Evolutionary conservation across 1,140 invertebrate genomes (phyloP), one percentile per base, ranked within the genome.

Genomic region (Eumeta japonica): DNA sequence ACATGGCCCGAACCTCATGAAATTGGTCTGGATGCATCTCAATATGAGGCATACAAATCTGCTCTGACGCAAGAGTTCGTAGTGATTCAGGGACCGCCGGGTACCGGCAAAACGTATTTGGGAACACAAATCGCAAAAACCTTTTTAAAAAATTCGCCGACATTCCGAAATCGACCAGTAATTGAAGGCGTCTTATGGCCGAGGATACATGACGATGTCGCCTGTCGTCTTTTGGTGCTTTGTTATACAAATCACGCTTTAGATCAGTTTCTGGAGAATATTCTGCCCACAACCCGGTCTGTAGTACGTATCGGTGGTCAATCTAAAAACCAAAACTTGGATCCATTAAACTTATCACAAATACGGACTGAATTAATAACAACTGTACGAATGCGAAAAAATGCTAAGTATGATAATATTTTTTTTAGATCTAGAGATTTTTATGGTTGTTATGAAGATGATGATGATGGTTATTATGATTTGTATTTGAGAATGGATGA

Each of bases 241-340:
- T 90, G 89, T 53, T 91, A 85, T 46, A 92, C 89, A 0, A 94
- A 94, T 58, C 89, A 93, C 64, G 90, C 91, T 1, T 58, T 94
- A 2, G 91, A 94, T 75, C 89, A 94, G 58, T 93, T 94, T 73
- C 62, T 94, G n/a, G 83, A 90, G 61, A 86, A 83, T 13, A 76
- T 89, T 7, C 52, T 81, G 3, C 38, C 58, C 11, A 58, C 76
- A 2, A 85, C 81, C 2, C 24, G 72, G 0, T 70, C 78, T 13
- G 72, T 92, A 35, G 72, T 89, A 10, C 77, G 90, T 16, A 79
- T 93, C 43, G 90, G 91, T 3, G 81, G 82, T 3, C 81, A 86
- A 61, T 84, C 83, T 1, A 81, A 82, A 51, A 83, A 76, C 51
- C 71, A 82, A 58, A 55, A 46, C 2, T 54, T 86, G 33, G 55